phyloP scores from a whole-genome alignment of 2,797 vertebrate genomes.

The Paratrypauchen microcephalus region DNA sequence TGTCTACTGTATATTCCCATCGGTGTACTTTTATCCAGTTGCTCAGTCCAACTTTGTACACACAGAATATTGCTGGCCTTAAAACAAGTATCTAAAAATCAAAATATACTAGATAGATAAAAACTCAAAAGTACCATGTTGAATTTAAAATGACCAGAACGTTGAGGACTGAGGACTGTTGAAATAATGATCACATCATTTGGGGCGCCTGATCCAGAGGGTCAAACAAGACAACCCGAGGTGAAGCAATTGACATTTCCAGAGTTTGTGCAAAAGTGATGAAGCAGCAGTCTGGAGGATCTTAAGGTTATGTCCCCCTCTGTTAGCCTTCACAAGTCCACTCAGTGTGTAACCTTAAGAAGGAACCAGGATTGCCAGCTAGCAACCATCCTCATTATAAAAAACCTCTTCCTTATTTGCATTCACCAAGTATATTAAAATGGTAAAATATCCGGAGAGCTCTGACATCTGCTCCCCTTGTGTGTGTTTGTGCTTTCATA shows the following conservation, averaged over 20 bases:
- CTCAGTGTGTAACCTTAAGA: conserved; percentile 4
- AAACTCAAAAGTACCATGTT: not conserved
- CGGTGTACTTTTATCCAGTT: not conserved
- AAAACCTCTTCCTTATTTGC: not conserved
- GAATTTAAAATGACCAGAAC: conserved; percentile 1
- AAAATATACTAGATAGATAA: not conserved
- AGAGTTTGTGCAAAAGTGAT: conserved; percentile 19
- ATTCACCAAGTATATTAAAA: not conserved
- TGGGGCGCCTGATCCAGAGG: conserved; percentile 3
- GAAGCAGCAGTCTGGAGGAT: conserved; percentile 17
- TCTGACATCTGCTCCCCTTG: not conserved
- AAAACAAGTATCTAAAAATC: not conserved
- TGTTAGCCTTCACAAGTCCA: conserved; percentile 12
- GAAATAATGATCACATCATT: conserved; percentile 2
- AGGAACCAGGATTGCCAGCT: not conserved
- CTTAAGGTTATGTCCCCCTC: conserved; percentile 16
- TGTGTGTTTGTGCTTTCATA: conserved; percentile 12
- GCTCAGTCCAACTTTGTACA: too few relatives aligned
- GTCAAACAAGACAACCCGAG: conserved; percentile 38
- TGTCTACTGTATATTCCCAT: not conserved
- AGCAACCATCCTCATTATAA: conserved; percentile 2
- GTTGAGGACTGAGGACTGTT: conserved; percentile 1
- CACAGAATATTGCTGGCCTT: too few relatives aligned
- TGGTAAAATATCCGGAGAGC: not conserved
- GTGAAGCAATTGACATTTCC: conserved; percentile 25